Percentiles rank a stretch among this genome's conserved stretches.
These are phyloP conservation scores for Charina bottae DNA, from an alignment of 2,113 vertebrate species.

Conservation along the genomic window DNA sequence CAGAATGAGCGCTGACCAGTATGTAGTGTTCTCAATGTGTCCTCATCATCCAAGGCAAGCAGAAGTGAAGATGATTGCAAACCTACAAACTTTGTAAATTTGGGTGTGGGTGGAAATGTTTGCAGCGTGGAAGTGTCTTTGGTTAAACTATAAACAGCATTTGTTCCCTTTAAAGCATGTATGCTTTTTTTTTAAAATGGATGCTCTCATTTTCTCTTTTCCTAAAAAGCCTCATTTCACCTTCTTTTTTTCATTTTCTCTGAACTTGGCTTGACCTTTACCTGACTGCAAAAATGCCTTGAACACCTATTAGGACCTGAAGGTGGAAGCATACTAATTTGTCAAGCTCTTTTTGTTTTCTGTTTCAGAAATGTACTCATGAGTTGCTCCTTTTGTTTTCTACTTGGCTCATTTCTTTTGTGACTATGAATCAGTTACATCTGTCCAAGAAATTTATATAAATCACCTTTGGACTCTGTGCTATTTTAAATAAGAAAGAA, in stretches of 20 bases:
- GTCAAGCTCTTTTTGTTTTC: neutral
- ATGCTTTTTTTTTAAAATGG: neutral
- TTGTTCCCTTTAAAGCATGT: neutral
- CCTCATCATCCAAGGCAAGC: neutral
- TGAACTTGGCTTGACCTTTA: neutral
- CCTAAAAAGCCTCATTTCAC: neutral
- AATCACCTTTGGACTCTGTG: neutral
- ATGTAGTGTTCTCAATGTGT: neutral
- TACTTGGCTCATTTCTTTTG: neutral
- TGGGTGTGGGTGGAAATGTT: neutral
- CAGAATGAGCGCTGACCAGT: neutral
- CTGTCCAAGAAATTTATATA: neutral
- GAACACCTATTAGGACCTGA: neutral
- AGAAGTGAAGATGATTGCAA: neutral
- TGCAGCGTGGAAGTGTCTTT: neutral
- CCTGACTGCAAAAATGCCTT: neutral
- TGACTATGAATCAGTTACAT: neutral
- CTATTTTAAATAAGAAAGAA: neutral
- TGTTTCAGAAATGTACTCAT: neutral
- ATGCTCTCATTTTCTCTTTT: neutral
- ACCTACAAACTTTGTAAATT: neutral
- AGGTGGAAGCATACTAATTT: neutral
- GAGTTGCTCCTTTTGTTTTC: neutral
- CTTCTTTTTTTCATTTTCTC: neutral
- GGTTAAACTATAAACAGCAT: neutral